A percentile compares a stretch with the other conserved stretches of the same genome.
These are phyloP conservation scores for Diorhabda carinulata DNA, from an alignment of 1,140 invertebrate species.

Conservation along the genomic window DNA sequence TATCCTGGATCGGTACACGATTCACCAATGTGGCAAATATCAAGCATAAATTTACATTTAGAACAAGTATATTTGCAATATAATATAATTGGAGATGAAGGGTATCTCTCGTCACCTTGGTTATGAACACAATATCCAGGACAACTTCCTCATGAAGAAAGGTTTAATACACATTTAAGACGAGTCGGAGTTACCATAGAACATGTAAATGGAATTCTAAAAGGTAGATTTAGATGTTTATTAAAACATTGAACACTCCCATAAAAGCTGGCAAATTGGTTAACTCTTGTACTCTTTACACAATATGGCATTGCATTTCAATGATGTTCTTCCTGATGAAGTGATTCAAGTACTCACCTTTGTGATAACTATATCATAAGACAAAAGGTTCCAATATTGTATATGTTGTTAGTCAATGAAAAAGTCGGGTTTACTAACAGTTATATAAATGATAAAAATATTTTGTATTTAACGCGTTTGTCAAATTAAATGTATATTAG, in stretches of 20 bases:
- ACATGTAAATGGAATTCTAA: conserved; percentile 13
- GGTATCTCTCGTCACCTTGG: conserved; percentile 14
- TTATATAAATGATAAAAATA: too few relatives aligned
- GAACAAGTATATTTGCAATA: neutral
- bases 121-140: conserved; percentile 5
- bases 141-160: neutral
- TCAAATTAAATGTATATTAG: too few relatives aligned
- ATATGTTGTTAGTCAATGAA: too few relatives aligned
- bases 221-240: conserved; percentile 13
- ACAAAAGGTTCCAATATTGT: too few relatives aligned
- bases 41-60: neutral
- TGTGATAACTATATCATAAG: too few relatives aligned
- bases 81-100: conserved; percentile 16
- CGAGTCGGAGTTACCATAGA: conserved; percentile 11
- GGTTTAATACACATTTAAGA: neutral
- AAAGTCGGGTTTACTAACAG: too few relatives aligned
- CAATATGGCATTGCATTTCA: too few relatives aligned
- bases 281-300: neutral
- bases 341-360: too few relatives aligned
- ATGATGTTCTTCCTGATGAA: too few relatives aligned
- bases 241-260: conserved; percentile 5
- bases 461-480: too few relatives aligned
- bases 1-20: conserved; percentile 15
- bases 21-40: conserved; percentile 7
- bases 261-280: conserved; percentile 12